Evolutionary conservation across 2,888 invertebrate species (phyloP).

Genomic region (Chymomyza procnemis): DNA sequence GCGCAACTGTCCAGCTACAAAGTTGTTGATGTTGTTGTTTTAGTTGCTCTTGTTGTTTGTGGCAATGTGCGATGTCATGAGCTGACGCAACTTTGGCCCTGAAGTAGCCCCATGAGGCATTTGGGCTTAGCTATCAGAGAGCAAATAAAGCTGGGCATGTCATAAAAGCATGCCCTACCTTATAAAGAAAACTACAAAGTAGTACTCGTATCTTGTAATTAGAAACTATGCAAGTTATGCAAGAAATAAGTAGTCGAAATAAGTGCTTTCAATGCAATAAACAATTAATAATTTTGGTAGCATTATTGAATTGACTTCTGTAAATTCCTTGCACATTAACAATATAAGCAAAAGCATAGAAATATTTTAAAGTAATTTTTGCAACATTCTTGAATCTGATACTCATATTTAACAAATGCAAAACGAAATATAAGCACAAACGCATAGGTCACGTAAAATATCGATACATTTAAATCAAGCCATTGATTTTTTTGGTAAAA

Average conservation of each 20-base stretch:
- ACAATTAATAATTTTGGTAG: too few relatives aligned
- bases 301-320: too few relatives aligned
- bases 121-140: not conserved
- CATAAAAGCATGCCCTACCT: not conserved
- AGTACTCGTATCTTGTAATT: not conserved
- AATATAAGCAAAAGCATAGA: too few relatives aligned
- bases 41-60: not conserved
- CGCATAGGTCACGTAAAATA: not conserved
- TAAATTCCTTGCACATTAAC: too few relatives aligned
- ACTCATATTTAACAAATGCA: not conserved
- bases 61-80: not conserved
- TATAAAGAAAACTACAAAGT: not conserved
- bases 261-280: too few relatives aligned
- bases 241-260: too few relatives aligned
- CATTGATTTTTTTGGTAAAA: not conserved
- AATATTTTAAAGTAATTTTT: too few relatives aligned
- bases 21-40: not conserved
- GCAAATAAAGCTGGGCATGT: not conserved
- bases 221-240: not conserved
- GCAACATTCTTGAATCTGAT: too few relatives aligned
- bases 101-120: not conserved
- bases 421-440: not conserved
- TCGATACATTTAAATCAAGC: not conserved
- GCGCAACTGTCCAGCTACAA: conserved; percentile 9
- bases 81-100: not conserved